Evolutionary conservation across 2,797 vertebrate genomes (phyloP).

Genomic region (Falco biarmicus): DNA sequence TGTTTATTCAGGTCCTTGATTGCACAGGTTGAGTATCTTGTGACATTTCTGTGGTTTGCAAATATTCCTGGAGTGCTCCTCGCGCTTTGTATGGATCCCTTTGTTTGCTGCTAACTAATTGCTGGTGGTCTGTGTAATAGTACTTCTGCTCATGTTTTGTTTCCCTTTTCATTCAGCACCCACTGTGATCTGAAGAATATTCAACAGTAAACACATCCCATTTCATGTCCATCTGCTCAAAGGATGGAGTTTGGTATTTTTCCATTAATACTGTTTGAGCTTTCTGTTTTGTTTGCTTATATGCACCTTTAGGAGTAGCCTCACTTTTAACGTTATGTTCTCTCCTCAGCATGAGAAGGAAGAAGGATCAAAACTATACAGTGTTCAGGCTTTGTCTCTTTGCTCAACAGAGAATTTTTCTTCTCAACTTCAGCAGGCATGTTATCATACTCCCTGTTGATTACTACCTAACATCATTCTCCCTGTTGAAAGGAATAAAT

Average conservation of each 20-base stretch:
- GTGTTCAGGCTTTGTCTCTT: neutral
- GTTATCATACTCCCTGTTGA: neutral
- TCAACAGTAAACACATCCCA: neutral
- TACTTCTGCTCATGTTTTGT: neutral
- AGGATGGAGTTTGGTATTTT: neutral
- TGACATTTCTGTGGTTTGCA: neutral
- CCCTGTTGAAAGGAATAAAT: neutral
- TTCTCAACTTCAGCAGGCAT: neutral
- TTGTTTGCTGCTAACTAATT: conserved; percentile 19
- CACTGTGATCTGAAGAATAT: conserved; percentile 1
- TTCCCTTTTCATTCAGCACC: conserved; percentile 3
- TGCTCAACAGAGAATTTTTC: neutral
- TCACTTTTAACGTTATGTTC: neutral
- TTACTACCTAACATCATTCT: neutral
- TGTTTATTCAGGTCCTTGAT: neutral
- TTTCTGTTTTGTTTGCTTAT: neutral
- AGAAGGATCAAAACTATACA: neutral
- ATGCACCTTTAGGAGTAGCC: neutral
- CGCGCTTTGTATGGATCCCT: neutral
- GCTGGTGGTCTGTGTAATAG: neutral
- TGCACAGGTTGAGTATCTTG: neutral
- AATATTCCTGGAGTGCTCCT: neutral
- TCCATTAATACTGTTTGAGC: neutral
- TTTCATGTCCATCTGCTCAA: conserved; percentile 23
- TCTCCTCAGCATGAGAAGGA: neutral